Evolutionary conservation across 2,113 vertebrate species (phyloP).

Genomic region (Cyprinodon variegatus): DNA sequence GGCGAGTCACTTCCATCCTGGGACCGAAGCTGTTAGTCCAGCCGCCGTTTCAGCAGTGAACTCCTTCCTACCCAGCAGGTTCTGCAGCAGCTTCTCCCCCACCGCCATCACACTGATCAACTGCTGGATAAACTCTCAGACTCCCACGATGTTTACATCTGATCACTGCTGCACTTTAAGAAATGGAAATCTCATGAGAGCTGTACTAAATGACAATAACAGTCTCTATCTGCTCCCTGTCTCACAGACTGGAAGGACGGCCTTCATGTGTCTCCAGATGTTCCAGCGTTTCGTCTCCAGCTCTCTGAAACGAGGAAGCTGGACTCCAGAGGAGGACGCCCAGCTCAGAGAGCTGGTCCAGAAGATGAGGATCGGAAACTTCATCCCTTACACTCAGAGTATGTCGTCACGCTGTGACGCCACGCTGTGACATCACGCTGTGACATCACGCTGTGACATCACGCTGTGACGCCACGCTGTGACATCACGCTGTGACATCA

Average conservation of each 20-base stretch:
- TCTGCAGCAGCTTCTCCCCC: too few relatives aligned
- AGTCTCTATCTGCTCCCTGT: neutral
- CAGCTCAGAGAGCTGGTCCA: conserved; percentile 85
- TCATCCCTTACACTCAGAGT: conserved; percentile 93
- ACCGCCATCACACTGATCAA: too few relatives aligned
- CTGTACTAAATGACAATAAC: too few relatives aligned
- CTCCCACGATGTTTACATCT: too few relatives aligned
- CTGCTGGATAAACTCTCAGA: too few relatives aligned
- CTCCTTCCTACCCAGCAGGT: too few relatives aligned
- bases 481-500: conserved; percentile 5
- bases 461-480: neutral
- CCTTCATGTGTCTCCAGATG: conserved; percentile 93
- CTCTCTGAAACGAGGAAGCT: conserved; percentile 80
- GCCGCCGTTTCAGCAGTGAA: too few relatives aligned
- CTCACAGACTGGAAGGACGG: conserved; percentile 84
- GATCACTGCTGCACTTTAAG: too few relatives aligned
- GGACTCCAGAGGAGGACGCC: conserved; percentile 85
- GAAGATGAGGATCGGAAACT: conserved; percentile 92
- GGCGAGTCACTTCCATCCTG: too few relatives aligned
- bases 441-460: conserved; percentile 5
- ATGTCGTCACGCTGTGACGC: conserved; percentile 5
- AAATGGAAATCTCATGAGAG: too few relatives aligned
- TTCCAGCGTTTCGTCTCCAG: conserved; percentile 84
- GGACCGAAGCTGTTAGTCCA: too few relatives aligned
- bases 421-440: conserved; percentile 25